Evolutionary conservation across 37 sponge, comb jelly and placozoan genomes (phyloP).

Genomic region (Aphrocallistes beatrix): DNA sequence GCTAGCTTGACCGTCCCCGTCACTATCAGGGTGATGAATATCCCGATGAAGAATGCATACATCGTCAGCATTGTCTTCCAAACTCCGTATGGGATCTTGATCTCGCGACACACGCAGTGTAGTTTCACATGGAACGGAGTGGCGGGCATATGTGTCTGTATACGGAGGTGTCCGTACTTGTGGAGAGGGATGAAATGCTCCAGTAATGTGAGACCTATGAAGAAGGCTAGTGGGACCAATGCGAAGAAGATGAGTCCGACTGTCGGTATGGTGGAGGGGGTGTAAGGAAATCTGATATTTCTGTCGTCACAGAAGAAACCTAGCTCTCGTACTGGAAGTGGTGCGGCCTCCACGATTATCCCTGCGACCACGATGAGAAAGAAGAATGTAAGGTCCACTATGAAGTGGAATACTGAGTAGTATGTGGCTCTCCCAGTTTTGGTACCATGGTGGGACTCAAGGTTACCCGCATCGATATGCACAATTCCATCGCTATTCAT

Average conservation of each 20-base stretch:
- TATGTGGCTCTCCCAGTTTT: neutral
- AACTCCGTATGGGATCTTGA: neutral
- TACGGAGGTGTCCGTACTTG: neutral
- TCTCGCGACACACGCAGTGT: neutral
- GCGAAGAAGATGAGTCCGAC: neutral
- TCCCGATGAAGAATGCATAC: constrained; percentile 19
- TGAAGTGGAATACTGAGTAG: neutral
- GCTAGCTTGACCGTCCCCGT: constrained; percentile 36
- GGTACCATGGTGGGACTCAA: neutral
- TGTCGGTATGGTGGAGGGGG: neutral
- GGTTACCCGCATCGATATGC: neutral
- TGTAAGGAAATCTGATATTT: neutral
- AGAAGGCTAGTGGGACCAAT: neutral
- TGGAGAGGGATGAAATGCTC: neutral
- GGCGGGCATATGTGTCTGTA: neutral
- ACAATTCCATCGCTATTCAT: too few relatives aligned
- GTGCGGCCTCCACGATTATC: neutral
- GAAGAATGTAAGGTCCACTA: neutral
- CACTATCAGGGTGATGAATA: constrained; percentile 28
- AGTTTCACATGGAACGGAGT: neutral
- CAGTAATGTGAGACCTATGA: neutral
- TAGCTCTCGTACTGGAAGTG: neutral
- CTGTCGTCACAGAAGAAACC: neutral
- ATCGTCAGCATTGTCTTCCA: constrained; percentile 9
- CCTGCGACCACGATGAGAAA: neutral